These are phyloP conservation scores for Oxystoma pomonae DNA, from an alignment of 2,888 invertebrate species.

Conservation along the genomic window DNA sequence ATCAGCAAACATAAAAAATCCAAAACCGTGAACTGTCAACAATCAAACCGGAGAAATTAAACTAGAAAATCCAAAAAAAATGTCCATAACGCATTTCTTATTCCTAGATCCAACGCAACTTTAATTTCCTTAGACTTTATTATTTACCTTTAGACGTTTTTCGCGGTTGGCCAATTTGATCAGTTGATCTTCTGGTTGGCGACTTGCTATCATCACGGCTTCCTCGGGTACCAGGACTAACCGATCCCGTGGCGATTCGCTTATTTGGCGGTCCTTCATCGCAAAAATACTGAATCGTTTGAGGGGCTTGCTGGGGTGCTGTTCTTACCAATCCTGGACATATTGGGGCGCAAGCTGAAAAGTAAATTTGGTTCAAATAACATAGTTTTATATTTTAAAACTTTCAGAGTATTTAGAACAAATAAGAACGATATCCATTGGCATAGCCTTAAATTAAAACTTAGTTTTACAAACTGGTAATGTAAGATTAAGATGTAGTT, in stretches of 20 bases:
- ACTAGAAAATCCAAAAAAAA: neutral
- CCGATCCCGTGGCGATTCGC: neutral
- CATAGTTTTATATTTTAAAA: too few relatives aligned
- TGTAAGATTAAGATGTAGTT: too few relatives aligned
- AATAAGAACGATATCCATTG: too few relatives aligned
- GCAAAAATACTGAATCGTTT: neutral
- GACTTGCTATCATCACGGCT: neutral
- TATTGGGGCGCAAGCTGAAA: too few relatives aligned
- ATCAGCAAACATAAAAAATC: too few relatives aligned
- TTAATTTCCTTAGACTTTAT: neutral
- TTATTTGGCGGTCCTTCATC: neutral
- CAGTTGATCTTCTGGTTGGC: neutral
- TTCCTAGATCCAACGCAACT: neutral
- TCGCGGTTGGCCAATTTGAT: neutral
- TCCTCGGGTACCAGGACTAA: neutral
- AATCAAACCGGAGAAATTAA: neutral
- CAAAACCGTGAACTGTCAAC: too few relatives aligned
- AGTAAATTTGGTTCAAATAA: too few relatives aligned
- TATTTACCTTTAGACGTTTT: neutral
- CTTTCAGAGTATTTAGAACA: too few relatives aligned
- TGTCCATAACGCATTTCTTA: neutral
- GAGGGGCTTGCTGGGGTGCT: neutral
- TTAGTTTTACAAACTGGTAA: too few relatives aligned
- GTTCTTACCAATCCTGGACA: too few relatives aligned
- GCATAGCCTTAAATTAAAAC: too few relatives aligned